Conservation (phyloP, 2,888 invertebrate species). For the Linnaemya vulpina region DNA sequence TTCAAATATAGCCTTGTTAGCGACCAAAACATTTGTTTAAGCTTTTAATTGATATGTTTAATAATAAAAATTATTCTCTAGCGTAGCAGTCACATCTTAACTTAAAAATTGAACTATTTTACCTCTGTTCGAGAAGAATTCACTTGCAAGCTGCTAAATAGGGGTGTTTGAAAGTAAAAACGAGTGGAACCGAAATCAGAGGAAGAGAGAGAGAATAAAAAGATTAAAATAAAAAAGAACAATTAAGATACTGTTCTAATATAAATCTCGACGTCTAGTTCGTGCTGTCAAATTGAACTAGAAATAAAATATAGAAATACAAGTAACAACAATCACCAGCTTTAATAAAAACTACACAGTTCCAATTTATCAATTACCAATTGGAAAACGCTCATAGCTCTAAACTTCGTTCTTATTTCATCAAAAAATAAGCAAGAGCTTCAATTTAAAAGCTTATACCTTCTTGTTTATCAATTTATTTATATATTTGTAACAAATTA, state of each 20-base stretch:
- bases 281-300: constrained; percentile 59
- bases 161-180: constrained; percentile 11
- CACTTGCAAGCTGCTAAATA: not conserved
- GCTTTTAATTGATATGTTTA: not conserved
- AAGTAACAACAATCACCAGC: constrained; percentile 43
- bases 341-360: constrained; percentile 53
- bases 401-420: constrained; percentile 15
- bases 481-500: constrained; percentile 46
- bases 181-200: too few species aligned
- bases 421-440: constrained; percentile 35
- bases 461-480: constrained; percentile 36
- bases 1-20: not conserved
- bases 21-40: not conserved
- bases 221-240: constrained; percentile 47
- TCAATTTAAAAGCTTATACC: constrained; percentile 34
- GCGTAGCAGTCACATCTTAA: constrained; percentile 68
- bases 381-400: constrained; percentile 38
- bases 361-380: constrained; percentile 54
- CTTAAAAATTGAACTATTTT: constrained; percentile 16
- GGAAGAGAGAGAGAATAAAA: constrained; percentile 22
- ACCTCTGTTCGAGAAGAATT: constrained; percentile 19
- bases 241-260: not conserved
- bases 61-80: constrained; percentile 48
- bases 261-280: constrained; percentile 63
- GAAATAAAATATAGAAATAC: constrained; percentile 35